These are phyloP conservation scores for Drosophila tani DNA, from an alignment of 1,140 invertebrate genomes.

Conservation along the genomic window DNA sequence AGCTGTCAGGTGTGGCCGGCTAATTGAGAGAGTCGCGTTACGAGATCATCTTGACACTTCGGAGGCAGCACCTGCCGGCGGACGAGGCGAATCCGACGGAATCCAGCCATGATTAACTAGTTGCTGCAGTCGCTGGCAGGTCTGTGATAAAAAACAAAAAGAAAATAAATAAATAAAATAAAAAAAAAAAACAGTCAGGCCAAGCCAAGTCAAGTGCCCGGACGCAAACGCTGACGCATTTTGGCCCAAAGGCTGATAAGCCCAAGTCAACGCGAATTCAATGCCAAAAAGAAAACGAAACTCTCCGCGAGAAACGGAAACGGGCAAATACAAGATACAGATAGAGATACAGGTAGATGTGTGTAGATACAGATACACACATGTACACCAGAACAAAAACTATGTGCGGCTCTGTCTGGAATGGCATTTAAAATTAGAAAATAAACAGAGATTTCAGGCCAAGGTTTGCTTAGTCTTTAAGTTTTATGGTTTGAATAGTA, in stretches of 20 bases:
- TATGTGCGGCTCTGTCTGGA: neutral
- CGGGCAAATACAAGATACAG: constrained; percentile 52
- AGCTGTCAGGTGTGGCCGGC: constrained; percentile 52
- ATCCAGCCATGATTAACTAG: constrained; percentile 39
- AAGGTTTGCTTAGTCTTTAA: neutral
- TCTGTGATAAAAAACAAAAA: constrained; percentile 41
- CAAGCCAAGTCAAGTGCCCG: constrained; percentile 26
- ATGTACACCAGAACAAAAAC: constrained; percentile 24
- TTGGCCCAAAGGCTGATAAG: constrained; percentile 50
- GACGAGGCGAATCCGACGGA: constrained; percentile 36
- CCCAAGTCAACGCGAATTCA: constrained; percentile 44
- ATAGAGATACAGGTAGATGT: constrained; percentile 30
- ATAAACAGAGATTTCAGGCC: constrained; percentile 1
- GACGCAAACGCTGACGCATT: constrained; percentile 48
- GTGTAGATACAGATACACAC: constrained; percentile 14
- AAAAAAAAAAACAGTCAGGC: constrained; percentile 2
- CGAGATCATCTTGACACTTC: constrained; percentile 55
- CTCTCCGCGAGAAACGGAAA: constrained; percentile 52
- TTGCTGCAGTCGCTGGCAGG: constrained; percentile 26
- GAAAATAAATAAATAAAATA: neutral
- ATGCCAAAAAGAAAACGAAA: constrained; percentile 53
- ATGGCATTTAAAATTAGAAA: constrained; percentile 28
- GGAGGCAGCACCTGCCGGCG: constrained; percentile 36
- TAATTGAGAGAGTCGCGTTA: constrained; percentile 56
- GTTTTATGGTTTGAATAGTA: neutral